A percentile compares a stretch with the other conserved stretches of the same genome.
These are phyloP conservation scores for Mustela erminea DNA, from an alignment of 2,797 vertebrate species.

Conservation along the genomic window DNA sequence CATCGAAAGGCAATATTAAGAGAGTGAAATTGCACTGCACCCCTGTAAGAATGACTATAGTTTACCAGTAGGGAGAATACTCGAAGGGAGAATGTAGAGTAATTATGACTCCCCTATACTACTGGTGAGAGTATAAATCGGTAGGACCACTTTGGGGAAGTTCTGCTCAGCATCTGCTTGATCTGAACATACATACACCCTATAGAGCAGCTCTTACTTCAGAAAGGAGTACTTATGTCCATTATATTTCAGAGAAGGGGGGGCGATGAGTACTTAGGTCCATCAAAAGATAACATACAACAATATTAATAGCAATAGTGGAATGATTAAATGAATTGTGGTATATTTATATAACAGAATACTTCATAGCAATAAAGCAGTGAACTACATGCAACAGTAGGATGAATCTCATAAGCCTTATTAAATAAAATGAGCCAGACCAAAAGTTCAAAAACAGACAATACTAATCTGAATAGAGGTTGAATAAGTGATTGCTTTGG, in stretches of 20 bases:
- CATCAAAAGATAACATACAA: not conserved
- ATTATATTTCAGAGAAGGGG: not conserved
- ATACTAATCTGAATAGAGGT: not conserved
- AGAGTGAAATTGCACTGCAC: not conserved
- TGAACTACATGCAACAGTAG: not conserved
- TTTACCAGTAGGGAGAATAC: not conserved
- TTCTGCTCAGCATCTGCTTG: not conserved
- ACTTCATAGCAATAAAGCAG: not conserved
- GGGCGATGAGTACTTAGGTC: not conserved
- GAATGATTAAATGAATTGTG: not conserved
- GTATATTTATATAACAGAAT: not conserved
- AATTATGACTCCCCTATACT: not conserved
- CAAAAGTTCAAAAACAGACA: conserved; percentile 29
- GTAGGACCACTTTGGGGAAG: not conserved
- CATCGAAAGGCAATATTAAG: not conserved
- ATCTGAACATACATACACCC: not conserved
- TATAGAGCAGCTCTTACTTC: not conserved
- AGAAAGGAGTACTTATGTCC: not conserved
- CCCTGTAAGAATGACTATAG: not conserved
- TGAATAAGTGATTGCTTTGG: not conserved
- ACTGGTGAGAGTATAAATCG: not conserved
- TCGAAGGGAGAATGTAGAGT: not conserved
- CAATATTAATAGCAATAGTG: not conserved
- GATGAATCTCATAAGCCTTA: not conserved
- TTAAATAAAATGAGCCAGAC: not conserved